Percentiles rank a stretch among this genome's conserved stretches.
Conservation (phyloP, 2,797 vertebrate species). For the Scomberomorus guttatus region DNA sequence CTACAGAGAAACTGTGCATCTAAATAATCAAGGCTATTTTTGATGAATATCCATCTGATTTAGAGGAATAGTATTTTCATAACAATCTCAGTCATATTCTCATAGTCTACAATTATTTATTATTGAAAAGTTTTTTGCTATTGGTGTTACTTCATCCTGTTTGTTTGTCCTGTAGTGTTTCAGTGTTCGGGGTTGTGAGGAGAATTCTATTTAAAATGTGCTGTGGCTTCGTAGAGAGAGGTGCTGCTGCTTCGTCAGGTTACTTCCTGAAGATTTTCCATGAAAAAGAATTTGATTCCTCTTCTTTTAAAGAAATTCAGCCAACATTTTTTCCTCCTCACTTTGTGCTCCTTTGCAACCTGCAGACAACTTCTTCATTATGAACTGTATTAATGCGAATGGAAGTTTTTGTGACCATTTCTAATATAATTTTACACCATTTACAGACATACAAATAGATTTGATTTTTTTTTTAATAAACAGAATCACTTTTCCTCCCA, state of each 20-base stretch:
- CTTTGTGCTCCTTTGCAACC: not conserved
- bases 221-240: not conserved
- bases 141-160: not conserved
- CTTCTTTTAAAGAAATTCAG: slow-evolving; percentile 5
- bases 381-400: not conserved
- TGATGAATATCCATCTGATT: not conserved
- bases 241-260: slow-evolving; percentile 9
- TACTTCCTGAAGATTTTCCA: slow-evolving; percentile 43
- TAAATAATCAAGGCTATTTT: no score
- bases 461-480: no score
- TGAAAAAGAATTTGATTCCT: slow-evolving; percentile 40
- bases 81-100: not conserved
- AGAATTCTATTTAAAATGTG: slow-evolving; percentile 19
- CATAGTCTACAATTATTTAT: not conserved
- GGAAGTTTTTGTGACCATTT: not conserved
- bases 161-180: no score
- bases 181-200: not conserved
- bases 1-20: no score
- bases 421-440: not conserved
- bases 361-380: not conserved
- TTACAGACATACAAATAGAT: no score
- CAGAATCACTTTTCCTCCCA: no score
- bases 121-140: not conserved
- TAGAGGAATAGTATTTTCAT: no score
- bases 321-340: slow-evolving; percentile 35